Evolutionary conservation across 2,797 vertebrate genomes (phyloP).

Genomic region (Mus caroli): DNA sequence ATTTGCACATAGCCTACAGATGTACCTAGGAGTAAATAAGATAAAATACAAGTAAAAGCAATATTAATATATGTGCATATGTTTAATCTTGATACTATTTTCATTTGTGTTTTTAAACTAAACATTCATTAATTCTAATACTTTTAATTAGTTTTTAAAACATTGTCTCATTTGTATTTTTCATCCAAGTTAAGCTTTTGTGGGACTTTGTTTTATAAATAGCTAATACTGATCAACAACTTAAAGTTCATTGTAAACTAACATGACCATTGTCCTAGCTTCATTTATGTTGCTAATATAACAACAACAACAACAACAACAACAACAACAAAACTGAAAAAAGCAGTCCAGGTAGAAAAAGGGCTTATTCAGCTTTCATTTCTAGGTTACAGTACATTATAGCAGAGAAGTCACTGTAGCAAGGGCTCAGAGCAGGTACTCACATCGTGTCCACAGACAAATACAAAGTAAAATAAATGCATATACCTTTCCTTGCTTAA

Average conservation of each 20-base stretch:
- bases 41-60: neutral
- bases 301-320: neutral
- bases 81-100: neutral
- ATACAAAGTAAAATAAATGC: neutral
- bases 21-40: neutral
- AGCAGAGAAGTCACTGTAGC: neutral
- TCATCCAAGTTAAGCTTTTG: slow-evolving; percentile 11
- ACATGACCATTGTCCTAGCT: neutral
- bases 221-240: neutral
- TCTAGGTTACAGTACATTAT: neutral
- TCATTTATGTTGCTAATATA: neutral
- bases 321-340: neutral
- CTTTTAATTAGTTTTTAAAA: slow-evolving; percentile 41
- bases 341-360: neutral
- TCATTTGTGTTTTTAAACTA: slow-evolving; percentile 8
- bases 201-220: neutral
- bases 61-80: neutral
- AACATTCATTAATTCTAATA: neutral
- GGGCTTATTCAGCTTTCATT: neutral
- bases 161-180: neutral
- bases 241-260: slow-evolving; percentile 55
- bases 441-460: no score
- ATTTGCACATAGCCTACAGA: neutral
- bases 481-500: neutral
- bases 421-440: neutral